Base-by-base conservation (phyloP, 1,140 invertebrate genomes). In the Pentalonia nigronervosa region DNA sequence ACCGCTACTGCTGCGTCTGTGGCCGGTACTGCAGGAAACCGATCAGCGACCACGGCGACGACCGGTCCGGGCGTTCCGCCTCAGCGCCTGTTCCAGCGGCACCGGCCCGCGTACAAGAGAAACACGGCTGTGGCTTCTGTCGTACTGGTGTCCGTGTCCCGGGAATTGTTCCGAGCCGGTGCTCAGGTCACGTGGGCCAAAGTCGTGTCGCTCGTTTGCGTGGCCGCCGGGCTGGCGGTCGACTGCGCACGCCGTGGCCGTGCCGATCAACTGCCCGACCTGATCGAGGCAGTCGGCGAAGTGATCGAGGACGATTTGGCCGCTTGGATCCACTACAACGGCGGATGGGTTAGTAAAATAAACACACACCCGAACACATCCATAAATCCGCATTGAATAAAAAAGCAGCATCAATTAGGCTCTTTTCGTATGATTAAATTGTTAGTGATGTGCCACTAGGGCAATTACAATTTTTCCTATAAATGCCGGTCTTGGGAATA, bases 221-320 rank as follows among this genome's bases (percentile, higher is more conserved):
- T 97, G 20, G 96, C 97, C 20, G 97, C 97, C 6, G 97, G 97
- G 0, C 95, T 97, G 4, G 97, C 97, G 0, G 96, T 97, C 0
- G 97, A 97, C 94, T 97, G 96, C 94, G 97, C 97, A 6, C 95
- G 96, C 4, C 96, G 96, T 94, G 96, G 96, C 7, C 96, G 97
- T 95, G 96, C 96, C 3, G 97, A 97, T 94, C 96, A 96, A 94
- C 95, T 97, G 36, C 95, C 96, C n/a, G 95, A 95, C 47, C 95
- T 97, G 94, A 95, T 96, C 94, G 95, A 97, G 93, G 95, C 96
- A 30, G 96, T 97, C 94, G 96, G 95, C 0, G 96, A 96, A 89
- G 95, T 97, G 21, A 95, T 97, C 4, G 97, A 97, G 94, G 96
- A 97, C 94, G 96, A 97, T 93, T 94, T 97, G 8, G 97, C 96